These are phyloP conservation scores for Dasysyrphus albostriatus DNA, from an alignment of 2,888 invertebrate species.

Conservation along the genomic window DNA sequence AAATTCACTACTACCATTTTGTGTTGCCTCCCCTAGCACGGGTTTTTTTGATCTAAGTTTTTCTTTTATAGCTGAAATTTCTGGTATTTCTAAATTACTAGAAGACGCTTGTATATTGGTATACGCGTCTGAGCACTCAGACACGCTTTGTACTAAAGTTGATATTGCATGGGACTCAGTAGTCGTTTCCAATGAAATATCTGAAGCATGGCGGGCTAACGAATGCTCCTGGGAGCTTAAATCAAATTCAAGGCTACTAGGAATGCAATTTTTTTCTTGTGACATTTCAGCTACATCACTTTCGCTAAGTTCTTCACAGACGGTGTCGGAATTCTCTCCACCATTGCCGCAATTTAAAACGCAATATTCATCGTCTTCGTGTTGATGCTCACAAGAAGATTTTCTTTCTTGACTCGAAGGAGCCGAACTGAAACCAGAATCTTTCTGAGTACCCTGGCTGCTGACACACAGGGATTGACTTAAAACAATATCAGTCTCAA, in stretches of 20 bases:
- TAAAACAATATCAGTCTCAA: constrained; percentile 66
- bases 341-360: constrained; percentile 24
- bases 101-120: constrained; percentile 43
- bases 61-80: constrained; percentile 22
- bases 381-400: constrained; percentile 49
- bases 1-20: constrained; percentile 31
- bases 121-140: constrained; percentile 56
- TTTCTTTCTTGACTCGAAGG: constrained; percentile 78
- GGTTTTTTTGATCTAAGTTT: constrained; percentile 45
- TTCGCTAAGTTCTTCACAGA: constrained; percentile 65
- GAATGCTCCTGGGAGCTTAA: constrained; percentile 35
- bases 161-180: constrained; percentile 28
- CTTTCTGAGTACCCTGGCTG: constrained; percentile 73
- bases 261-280: constrained; percentile 29
- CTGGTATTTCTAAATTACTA: constrained; percentile 35
- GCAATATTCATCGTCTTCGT: constrained; percentile 54
- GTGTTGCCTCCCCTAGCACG: not conserved
- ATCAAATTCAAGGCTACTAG: constrained; percentile 38
- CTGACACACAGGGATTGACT: constrained; percentile 51
- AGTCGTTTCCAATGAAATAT: constrained; percentile 18
- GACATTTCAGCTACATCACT: constrained; percentile 60
- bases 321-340: constrained; percentile 61
- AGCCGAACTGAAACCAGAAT: constrained; percentile 78
- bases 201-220: constrained; percentile 39
- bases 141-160: constrained; percentile 51